Evolutionary conservation across 1,140 invertebrate genomes (phyloP).

Genomic region (Platyscapa corneri): DNA sequence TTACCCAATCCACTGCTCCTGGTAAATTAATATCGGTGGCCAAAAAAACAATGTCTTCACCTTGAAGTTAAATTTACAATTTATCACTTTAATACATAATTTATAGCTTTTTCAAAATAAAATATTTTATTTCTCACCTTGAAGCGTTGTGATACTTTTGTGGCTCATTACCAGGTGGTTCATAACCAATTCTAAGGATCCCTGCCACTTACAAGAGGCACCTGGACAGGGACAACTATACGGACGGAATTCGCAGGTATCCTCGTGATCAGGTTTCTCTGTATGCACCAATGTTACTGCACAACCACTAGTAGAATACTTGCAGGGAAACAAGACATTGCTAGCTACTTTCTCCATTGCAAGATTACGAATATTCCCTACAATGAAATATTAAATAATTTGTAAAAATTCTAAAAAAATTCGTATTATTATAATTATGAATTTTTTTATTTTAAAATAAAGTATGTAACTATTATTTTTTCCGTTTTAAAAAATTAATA

Average conservation of each 20-base stretch:
- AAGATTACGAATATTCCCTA: constrained; percentile 97
- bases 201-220: constrained; percentile 99
- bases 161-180: constrained; percentile 97
- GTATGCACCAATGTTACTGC: constrained; percentile 93
- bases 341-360: constrained; percentile 99
- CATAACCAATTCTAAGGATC: constrained; percentile 96
- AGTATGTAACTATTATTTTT: too few relatives aligned
- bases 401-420: too few relatives aligned
- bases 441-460: too few relatives aligned
- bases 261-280: constrained; percentile 98
- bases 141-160: constrained; percentile 98
- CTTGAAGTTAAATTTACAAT: constrained; percentile 61
- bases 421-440: too few relatives aligned
- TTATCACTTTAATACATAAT: not conserved
- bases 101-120: not conserved
- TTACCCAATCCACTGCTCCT: constrained; percentile 99
- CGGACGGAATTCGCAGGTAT: constrained; percentile 97
- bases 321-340: constrained; percentile 99
- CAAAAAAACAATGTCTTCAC: constrained; percentile 99
- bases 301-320: constrained; percentile 98
- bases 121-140: constrained; percentile 73
- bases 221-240: constrained; percentile 99
- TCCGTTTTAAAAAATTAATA: not conserved
- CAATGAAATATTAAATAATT: not conserved
- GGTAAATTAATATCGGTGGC: constrained; percentile 99